Evolutionary conservation across 2,888 invertebrate species (phyloP).

Genomic region (Caenorhabditis afra): DNA sequence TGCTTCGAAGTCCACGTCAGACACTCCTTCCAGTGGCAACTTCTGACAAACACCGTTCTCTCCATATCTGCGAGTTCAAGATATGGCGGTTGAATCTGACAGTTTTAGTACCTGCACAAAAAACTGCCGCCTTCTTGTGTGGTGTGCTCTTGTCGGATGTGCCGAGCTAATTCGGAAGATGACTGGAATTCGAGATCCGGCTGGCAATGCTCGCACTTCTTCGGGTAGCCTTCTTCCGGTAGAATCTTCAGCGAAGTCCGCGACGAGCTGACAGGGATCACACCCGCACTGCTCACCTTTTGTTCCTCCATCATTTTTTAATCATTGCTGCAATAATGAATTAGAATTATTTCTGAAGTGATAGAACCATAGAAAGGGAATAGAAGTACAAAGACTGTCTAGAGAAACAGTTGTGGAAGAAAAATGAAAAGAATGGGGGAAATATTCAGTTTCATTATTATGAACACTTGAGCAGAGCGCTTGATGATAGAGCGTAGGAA

Average conservation of each 20-base stretch:
- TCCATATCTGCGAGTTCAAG: slow-evolving; percentile 85
- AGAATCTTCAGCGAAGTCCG: slow-evolving; percentile 27
- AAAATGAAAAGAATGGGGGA: not conserved
- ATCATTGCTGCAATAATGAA: slow-evolving; percentile 36
- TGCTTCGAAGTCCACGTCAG: slow-evolving; percentile 90
- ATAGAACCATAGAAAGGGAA: not conserved
- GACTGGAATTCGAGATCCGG: slow-evolving; percentile 60
- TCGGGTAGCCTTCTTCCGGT: slow-evolving; percentile 51
- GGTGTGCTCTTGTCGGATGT: slow-evolving; percentile 71
- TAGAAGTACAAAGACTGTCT: slow-evolving; percentile 12
- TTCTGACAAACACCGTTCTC: slow-evolving; percentile 90
- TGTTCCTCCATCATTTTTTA: slow-evolving; percentile 25
- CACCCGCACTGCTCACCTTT: slow-evolving; percentile 10
- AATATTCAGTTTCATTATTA: slow-evolving; percentile 34
- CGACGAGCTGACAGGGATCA: slow-evolving; percentile 35
- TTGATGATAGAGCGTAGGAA: slow-evolving; percentile 24
- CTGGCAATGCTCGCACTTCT: slow-evolving; percentile 60
- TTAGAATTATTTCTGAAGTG: not conserved
- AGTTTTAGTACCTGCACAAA: slow-evolving; percentile 69
- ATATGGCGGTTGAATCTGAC: not conserved
- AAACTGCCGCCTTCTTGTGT: slow-evolving; percentile 77
- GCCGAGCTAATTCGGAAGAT: slow-evolving; percentile 65
- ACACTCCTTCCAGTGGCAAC: slow-evolving; percentile 91
- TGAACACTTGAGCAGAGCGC: slow-evolving; percentile 47
- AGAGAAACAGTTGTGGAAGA: slow-evolving; percentile 18